Conservation (phyloP, 2,113 vertebrate species). For the Apaloderma vittatum region DNA sequence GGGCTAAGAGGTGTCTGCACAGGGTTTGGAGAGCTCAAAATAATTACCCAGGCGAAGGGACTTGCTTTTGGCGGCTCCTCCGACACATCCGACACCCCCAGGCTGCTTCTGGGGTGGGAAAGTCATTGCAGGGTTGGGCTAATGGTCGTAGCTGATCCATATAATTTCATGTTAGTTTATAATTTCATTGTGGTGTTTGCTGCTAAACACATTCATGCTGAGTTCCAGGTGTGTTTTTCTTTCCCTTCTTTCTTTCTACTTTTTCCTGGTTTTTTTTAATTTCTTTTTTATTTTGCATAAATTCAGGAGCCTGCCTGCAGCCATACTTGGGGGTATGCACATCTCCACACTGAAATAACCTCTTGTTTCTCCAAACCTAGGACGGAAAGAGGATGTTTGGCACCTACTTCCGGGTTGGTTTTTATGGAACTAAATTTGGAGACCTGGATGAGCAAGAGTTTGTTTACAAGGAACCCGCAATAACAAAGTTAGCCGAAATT, state of each 20-base stretch:
- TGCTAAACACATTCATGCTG: conserved; percentile 55
- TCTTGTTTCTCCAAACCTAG: conserved; percentile 80
- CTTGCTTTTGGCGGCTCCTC: neutral
- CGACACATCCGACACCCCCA: neutral
- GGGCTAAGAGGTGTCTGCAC: neutral
- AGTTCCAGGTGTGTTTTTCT: conserved; percentile 46
- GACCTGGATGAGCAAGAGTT: conserved; percentile 98
- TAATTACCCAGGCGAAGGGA: neutral
- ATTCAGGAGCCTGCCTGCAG: conserved; percentile 47
- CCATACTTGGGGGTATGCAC: neutral
- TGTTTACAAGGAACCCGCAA: conserved; percentile 98
- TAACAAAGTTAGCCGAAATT: conserved; percentile 97
- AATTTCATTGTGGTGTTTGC: conserved; percentile 42
- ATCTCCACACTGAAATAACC: conserved; percentile 51
- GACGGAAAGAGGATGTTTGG: conserved; percentile 99
- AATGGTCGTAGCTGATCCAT: neutral
- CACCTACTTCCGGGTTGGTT: conserved; percentile 97
- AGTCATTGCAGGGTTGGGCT: conserved; percentile 59
- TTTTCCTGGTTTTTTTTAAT: neutral
- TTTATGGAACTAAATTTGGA: conserved; percentile 96
- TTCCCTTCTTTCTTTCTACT: neutral
- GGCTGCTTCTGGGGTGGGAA: neutral
- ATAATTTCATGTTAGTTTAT: conserved; percentile 4
- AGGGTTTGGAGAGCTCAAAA: neutral
- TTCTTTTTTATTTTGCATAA: conserved; percentile 29